Percentiles rank a stretch among this genome's conserved stretches.
Conservation (phyloP, 2,888 invertebrate species). For the Emmelina monodactyla region DNA sequence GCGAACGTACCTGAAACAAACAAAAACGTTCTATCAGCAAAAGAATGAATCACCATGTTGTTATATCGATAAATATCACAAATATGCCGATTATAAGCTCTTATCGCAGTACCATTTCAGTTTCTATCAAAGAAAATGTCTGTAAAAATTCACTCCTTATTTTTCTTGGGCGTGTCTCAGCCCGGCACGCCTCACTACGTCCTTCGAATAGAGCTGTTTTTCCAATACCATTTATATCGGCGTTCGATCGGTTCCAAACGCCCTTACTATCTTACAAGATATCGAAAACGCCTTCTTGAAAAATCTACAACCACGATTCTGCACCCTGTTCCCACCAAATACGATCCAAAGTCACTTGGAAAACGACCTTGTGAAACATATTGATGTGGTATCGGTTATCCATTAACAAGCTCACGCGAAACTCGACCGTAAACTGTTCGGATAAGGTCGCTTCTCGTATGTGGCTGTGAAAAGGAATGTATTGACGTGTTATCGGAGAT, state of each 20-base stretch:
- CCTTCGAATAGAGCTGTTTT: constrained; percentile 53
- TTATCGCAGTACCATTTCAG: constrained; percentile 29
- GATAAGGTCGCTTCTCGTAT: constrained; percentile 30
- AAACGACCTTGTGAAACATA: constrained; percentile 45
- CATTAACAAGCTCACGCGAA: constrained; percentile 36
- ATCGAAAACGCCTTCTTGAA: constrained; percentile 63
- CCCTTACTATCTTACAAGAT: constrained; percentile 64
- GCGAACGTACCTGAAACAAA: constrained; percentile 41
- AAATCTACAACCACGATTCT: constrained; percentile 24
- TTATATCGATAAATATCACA: constrained; percentile 22
- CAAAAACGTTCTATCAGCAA: too few species aligned
- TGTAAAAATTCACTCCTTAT: constrained; percentile 43
- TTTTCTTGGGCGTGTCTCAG: constrained; percentile 55
- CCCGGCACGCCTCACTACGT: constrained; percentile 51
- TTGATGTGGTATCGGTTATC: constrained; percentile 66
- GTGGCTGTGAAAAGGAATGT: constrained; percentile 46
- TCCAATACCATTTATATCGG: constrained; percentile 58
- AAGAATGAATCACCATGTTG: constrained; percentile 8
- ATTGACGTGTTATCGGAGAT: constrained; percentile 65
- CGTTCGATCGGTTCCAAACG: constrained; percentile 60
- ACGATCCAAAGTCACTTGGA: constrained; percentile 29
- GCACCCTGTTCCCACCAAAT: constrained; percentile 26
- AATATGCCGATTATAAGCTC: constrained; percentile 28
- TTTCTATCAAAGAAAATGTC: constrained; percentile 33
- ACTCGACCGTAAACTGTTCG: constrained; percentile 23